These are phyloP conservation scores for Microtus agrestis DNA, from an alignment of 2,797 vertebrate species.

Conservation along the genomic window DNA sequence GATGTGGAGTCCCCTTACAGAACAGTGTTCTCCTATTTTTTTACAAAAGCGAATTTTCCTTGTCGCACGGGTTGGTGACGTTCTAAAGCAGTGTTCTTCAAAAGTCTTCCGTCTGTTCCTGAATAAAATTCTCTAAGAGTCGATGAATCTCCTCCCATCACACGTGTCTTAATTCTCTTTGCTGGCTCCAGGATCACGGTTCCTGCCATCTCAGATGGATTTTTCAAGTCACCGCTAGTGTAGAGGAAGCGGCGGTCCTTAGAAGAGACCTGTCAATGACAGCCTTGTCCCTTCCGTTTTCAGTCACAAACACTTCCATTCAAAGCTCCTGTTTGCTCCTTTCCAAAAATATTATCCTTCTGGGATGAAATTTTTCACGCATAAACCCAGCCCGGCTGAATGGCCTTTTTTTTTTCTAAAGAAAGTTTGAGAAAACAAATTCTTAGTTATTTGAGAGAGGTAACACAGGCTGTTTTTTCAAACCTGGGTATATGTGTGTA, in stretches of 20 bases:
- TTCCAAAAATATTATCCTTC: conserved; percentile 73
- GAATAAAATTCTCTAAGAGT: conserved; percentile 58
- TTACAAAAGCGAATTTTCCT: not conserved
- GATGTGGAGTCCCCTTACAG: conserved; percentile 81
- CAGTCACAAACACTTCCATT: conserved; percentile 56
- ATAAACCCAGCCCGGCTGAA: conserved; percentile 43
- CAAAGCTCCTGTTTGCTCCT: conserved; percentile 65
- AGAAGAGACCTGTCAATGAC: conserved; percentile 31
- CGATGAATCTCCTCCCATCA: conserved; percentile 48
- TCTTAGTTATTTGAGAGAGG: conserved; percentile 29
- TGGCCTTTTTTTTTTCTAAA: not conserved
- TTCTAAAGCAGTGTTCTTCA: conserved; percentile 58
- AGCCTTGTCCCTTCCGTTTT: not conserved
- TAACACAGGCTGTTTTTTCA: conserved; percentile 37
- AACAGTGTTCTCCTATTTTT: conserved; percentile 2
- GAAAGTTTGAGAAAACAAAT: conserved; percentile 52
- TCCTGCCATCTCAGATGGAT: conserved; percentile 75
- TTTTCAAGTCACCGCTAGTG: conserved; percentile 50
- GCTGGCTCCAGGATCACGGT: conserved; percentile 35
- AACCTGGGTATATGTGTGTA: not conserved
- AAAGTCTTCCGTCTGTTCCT: conserved; percentile 39
- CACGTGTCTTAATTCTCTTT: conserved; percentile 65
- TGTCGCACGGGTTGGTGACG: conserved; percentile 49
- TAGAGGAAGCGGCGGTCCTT: conserved; percentile 28
- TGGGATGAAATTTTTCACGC: conserved; percentile 60